phyloP scores from a whole-genome alignment of 92 coral and sea anemone genomes.

The Diadumene lineata region DNA sequence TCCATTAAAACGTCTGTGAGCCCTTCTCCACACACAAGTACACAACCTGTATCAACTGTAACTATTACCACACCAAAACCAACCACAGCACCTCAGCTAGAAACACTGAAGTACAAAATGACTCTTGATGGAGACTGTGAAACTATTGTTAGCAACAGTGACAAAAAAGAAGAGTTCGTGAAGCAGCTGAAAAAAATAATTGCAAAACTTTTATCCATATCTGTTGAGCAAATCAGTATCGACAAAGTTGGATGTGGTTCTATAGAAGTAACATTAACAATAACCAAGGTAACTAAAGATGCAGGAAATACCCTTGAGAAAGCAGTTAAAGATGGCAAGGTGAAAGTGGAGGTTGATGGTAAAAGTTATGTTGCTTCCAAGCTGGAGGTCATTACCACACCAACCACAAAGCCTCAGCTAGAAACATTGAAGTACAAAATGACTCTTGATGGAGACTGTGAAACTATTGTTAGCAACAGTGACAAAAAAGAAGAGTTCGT shows the following conservation, averaged over 20 bases:
- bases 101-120: slow-evolving; percentile 12
- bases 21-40: background rate
- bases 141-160: slow-evolving; percentile 14
- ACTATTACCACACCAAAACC: slow-evolving; percentile 3
- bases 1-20: background rate
- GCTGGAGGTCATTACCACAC: slow-evolving; percentile 13
- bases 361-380: slow-evolving; percentile 39
- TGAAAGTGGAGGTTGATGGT: slow-evolving; percentile 39
- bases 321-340: slow-evolving; percentile 33
- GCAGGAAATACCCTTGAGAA: slow-evolving; percentile 38
- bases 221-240: slow-evolving; percentile 26
- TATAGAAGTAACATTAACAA: slow-evolving; percentile 58
- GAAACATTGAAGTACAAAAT: slow-evolving; percentile 17
- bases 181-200: slow-evolving; percentile 19
- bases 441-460: slow-evolving; percentile 49
- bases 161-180: slow-evolving; percentile 23
- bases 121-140: slow-evolving; percentile 50
- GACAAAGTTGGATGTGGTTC: slow-evolving; percentile 65
- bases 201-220: slow-evolving; percentile 25
- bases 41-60: background rate
- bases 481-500: slow-evolving; percentile 25
- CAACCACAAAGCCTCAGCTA: slow-evolving; percentile 6
- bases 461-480: slow-evolving; percentile 13
- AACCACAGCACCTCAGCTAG: slow-evolving; percentile 13
- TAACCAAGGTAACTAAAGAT: slow-evolving; percentile 49